These are phyloP conservation scores for Serranochromis macrocephalus DNA, from an alignment of 2,113 vertebrate genomes.

Conservation along the genomic window DNA sequence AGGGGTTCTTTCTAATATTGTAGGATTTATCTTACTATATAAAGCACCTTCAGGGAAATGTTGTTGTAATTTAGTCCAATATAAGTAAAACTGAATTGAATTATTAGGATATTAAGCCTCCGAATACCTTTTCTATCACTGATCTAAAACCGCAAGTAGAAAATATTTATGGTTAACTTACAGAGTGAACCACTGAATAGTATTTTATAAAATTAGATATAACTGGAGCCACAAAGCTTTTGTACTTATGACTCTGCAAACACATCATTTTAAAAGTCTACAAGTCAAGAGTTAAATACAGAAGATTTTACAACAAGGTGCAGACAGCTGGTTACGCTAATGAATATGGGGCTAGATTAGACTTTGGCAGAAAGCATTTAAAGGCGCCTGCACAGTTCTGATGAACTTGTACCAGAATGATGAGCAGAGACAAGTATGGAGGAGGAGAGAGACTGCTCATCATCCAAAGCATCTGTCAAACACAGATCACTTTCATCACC, in stretches of 20 bases:
- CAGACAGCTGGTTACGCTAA: neutral
- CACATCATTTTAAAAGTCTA: neutral
- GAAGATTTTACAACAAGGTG: neutral
- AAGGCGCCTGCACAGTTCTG: neutral
- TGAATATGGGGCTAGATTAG: neutral
- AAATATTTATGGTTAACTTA: neutral
- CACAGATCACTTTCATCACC: neutral
- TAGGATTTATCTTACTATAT: neutral
- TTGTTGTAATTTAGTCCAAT: neutral
- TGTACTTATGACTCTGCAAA: neutral
- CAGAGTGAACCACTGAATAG: neutral
- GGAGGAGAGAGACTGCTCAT: neutral
- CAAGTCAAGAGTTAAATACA: neutral
- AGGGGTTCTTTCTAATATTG: neutral
- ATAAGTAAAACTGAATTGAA: neutral
- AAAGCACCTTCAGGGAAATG: neutral
- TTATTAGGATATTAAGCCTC: neutral
- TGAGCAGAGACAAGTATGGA: neutral
- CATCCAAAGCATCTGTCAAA: neutral
- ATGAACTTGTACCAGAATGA: neutral
- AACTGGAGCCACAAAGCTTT: neutral
- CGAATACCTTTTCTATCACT: neutral
- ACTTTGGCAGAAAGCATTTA: neutral
- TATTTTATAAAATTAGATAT: neutral
- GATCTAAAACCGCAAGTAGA: neutral